Conservation (phyloP, 64 coral and sea anemone species). For the Pocillopora damicornis region DNA sequence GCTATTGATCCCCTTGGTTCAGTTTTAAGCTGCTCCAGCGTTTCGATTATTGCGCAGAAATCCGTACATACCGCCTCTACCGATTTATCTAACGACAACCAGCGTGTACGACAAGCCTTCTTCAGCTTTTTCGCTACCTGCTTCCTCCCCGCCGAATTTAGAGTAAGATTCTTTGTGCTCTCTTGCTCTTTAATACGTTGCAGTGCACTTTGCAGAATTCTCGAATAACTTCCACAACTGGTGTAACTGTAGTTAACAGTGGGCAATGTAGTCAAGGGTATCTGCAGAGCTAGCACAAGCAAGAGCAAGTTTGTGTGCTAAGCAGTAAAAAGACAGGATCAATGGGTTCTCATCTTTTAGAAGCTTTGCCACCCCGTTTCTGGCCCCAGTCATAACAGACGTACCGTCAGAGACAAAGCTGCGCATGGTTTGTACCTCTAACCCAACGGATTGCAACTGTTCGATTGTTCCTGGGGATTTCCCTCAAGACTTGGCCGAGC, state of each 20-base stretch:
- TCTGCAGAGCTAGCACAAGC: conserved; percentile 38
- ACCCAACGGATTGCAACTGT: conserved; percentile 31
- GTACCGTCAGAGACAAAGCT: conserved; percentile 18
- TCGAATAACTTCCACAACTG: conserved; percentile 32
- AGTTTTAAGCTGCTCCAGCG: conserved; percentile 33
- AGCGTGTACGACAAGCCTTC: conserved; percentile 38
- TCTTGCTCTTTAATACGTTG: conserved; percentile 31
- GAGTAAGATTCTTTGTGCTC: conserved; percentile 21
- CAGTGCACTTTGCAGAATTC: conserved; percentile 23
- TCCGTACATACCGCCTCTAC: conserved; percentile 20
- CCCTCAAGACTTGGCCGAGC: conserved; percentile 38
- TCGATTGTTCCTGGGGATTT: conserved; percentile 28
- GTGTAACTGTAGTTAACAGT: conserved; percentile 35
- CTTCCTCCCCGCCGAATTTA: conserved; percentile 29
- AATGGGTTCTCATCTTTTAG: conserved; percentile 20
- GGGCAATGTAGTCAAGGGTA: conserved; percentile 36
- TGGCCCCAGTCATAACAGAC: conserved; percentile 12
- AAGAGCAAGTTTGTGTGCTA: conserved; percentile 41
- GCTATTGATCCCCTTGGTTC: conserved; percentile 24
- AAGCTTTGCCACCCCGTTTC: conserved; percentile 18
- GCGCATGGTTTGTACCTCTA: conserved; percentile 27
- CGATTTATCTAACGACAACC: conserved; percentile 22
- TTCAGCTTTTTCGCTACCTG: conserved; percentile 34
- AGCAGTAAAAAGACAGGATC: conserved; percentile 26
- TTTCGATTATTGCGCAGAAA: conserved; percentile 24